Base-by-base conservation (phyloP, 92 coral and sea anemone genomes). In the Porites lobata region DNA sequence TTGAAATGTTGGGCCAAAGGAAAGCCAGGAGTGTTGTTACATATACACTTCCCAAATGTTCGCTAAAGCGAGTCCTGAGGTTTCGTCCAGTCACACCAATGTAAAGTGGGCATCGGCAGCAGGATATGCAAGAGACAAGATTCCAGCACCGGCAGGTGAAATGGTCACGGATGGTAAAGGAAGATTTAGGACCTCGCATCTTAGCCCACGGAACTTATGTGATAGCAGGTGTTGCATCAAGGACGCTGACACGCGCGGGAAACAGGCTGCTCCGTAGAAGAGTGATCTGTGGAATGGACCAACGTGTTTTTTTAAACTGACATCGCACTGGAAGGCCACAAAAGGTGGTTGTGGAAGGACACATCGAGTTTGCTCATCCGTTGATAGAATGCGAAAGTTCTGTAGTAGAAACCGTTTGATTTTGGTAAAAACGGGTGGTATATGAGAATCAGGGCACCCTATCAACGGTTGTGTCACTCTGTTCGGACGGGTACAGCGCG, bases 11-110 rank as follows among this genome's bases (percentile, higher is more conserved):
- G 20, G 13, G 69, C 69, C 22, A 65, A 1, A 65, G 69, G 24
- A 65, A 65, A 38, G 5, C 47, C 47, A 38, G 47, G 47, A 38
- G 47, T 4, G 47, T 38, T 38, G 47, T 38, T 38, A 65, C 69
- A 29, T 14, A 65, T 15, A 24, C 24, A 24, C 24, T 65, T 14
- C 69, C 22, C 69, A 65, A n/a, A 50, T 50, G 77, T 50, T 72
- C 77, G 50, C 59, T 57, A 50, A 72, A 26, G 4, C 61, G 54
- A 43, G 21, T 50, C 56, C 77, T 43, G 24, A 72, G 29, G 9
- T 11, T 14, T 50, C 77, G 56, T 54, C 77, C 59, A 72, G 77
- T 72, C 19, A 50, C 77, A 50, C 77, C 32, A 50, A 72, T 72
- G 61, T 72, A 72, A 19, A 17, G 19, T 9, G 22, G 17, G 24